These are phyloP conservation scores for Serilophus lunatus DNA, from an alignment of 2,113 vertebrate genomes.

Conservation along the genomic window DNA sequence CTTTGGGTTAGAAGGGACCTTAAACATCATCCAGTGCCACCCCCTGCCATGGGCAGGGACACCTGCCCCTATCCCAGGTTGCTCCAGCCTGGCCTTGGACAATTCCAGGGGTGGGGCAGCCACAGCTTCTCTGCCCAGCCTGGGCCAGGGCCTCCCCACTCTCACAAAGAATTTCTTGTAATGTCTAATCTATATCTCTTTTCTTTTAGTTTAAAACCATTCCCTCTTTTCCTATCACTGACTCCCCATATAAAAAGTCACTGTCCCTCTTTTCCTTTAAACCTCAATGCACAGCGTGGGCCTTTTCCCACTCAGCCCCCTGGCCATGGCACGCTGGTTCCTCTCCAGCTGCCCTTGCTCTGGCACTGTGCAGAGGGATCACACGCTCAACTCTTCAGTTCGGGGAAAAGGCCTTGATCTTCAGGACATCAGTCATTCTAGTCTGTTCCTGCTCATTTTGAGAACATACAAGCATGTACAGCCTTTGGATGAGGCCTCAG, in stretches of 20 bases:
- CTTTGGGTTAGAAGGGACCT: neutral
- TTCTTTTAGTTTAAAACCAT: neutral
- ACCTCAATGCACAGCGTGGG: fast-evolving
- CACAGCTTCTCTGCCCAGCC: neutral
- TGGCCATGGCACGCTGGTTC: neutral
- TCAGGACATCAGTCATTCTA: neutral
- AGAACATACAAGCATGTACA: fast-evolving
- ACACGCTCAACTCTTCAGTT: fast-evolving
- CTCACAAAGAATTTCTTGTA: neutral
- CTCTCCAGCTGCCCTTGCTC: neutral
- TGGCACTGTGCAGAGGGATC: neutral
- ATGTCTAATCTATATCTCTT: neutral
- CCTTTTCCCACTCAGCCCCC: neutral
- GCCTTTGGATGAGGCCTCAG: neutral
- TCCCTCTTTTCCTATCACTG: neutral
- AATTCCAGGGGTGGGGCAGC: fast-evolving
- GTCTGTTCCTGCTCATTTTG: neutral
- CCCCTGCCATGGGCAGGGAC: neutral
- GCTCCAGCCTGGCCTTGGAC: neutral
- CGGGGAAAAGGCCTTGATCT: neutral
- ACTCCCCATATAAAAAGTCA: neutral
- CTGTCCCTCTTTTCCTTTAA: neutral
- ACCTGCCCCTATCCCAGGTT: fast-evolving
- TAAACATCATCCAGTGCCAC: neutral
- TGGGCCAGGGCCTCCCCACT: neutral